Conservation (phyloP, 2,888 invertebrate genomes). For the Zeuzera pyrina region DNA sequence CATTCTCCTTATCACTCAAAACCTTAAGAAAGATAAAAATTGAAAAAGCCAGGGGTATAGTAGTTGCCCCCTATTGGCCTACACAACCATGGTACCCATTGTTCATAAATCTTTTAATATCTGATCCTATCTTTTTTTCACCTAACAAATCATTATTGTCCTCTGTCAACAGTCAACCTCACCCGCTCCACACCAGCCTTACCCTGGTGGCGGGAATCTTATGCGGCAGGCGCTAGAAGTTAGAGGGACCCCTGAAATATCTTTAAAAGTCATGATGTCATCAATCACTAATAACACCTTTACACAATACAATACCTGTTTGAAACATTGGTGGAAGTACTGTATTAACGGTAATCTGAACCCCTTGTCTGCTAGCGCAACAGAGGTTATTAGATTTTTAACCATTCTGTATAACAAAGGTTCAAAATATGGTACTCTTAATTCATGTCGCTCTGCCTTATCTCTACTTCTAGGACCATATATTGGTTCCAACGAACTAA, state of each 20-base stretch:
- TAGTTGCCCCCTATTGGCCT: slow-evolving; percentile 13
- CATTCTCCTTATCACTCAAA: slow-evolving; percentile 9
- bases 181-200: neutral
- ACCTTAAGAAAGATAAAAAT: slow-evolving; percentile 6
- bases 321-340: no score
- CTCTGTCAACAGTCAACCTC: slow-evolving; percentile 1
- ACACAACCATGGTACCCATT: slow-evolving; percentile 14
- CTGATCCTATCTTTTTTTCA: neutral
- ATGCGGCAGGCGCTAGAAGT: slow-evolving; percentile 13
- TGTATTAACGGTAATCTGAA: no score
- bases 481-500: slow-evolving; percentile 1
- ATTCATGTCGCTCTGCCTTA: slow-evolving; percentile 9
- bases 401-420: slow-evolving; percentile 11
- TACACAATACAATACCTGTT: slow-evolving; percentile 13
- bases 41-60: slow-evolving; percentile 7
- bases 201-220: slow-evolving; percentile 10
- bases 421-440: slow-evolving; percentile 10
- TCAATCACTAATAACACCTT: slow-evolving; percentile 14
- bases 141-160: neutral
- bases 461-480: slow-evolving; percentile 8
- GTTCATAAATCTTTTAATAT: slow-evolving; percentile 1
- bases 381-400: no score
- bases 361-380: no score
- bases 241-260: slow-evolving; percentile 5
- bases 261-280: slow-evolving; percentile 13